These are phyloP conservation scores for Cryptomyrus ogoouensis DNA, from an alignment of 2,113 vertebrate genomes.

Conservation along the genomic window DNA sequence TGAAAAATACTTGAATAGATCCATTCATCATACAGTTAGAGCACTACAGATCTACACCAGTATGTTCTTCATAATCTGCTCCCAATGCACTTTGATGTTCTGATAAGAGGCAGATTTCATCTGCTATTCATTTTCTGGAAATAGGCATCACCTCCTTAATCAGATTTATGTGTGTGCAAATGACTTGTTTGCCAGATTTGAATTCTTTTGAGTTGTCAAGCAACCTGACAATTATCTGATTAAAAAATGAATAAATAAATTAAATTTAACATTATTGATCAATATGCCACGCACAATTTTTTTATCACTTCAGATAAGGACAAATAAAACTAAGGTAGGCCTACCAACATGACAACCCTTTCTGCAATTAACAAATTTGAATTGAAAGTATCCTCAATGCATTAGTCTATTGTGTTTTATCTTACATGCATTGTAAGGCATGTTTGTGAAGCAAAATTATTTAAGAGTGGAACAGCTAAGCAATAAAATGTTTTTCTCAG, in stretches of 20 bases:
- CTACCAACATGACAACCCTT: not conserved
- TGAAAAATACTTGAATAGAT: not conserved
- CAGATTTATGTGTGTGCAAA: not conserved
- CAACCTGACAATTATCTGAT: not conserved
- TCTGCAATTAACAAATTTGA: not conserved
- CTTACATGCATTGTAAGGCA: not conserved
- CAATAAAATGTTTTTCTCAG: not conserved
- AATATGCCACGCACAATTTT: not conserved
- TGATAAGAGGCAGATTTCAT: not conserved
- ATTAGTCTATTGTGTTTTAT: not conserved
- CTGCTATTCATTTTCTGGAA: conserved; percentile 6
- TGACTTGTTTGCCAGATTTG: not conserved
- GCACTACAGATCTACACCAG: not conserved
- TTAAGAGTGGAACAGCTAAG: not conserved
- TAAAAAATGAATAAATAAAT: not conserved
- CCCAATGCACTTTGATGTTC: not conserved
- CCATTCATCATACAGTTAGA: not conserved
- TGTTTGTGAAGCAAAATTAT: not conserved
- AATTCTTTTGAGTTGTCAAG: not conserved
- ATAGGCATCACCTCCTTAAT: not conserved
- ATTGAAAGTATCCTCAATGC: not conserved
- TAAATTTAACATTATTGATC: not conserved
- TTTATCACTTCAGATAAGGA: not conserved
- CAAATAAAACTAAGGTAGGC: not conserved
- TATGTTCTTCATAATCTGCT: not conserved